Conservation (phyloP, 2,888 invertebrate genomes). For the Tinea trinotella region DNA sequence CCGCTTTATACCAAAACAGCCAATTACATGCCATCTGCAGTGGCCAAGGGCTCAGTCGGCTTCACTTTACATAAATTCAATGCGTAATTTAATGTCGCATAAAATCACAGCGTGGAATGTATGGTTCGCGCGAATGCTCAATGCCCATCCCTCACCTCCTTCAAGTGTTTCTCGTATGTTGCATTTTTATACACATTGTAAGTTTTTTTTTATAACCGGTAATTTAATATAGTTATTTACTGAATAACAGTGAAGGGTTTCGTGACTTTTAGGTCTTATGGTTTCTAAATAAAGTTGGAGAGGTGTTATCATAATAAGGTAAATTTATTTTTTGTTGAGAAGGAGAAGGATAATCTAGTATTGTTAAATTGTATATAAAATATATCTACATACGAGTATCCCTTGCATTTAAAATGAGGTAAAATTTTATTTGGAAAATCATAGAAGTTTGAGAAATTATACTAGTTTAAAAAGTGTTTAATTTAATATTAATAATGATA, state of each 20-base stretch:
- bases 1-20: background rate
- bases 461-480: too few relatives aligned
- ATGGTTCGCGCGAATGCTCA: constrained; percentile 32
- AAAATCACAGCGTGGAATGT: constrained; percentile 34
- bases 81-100: constrained; percentile 45
- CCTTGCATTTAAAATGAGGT: too few relatives aligned
- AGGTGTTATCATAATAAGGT: too few relatives aligned
- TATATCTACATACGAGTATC: too few relatives aligned
- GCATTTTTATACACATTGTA: constrained; percentile 37
- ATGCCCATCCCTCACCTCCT: constrained; percentile 33
- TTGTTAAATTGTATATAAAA: too few relatives aligned
- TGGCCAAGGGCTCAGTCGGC: constrained; percentile 21
- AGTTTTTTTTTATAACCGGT: constrained; percentile 52
- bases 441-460: too few relatives aligned
- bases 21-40: constrained; percentile 19
- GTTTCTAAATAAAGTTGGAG: too few relatives aligned
- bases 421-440: too few relatives aligned
- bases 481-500: too few relatives aligned
- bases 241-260: constrained; percentile 38
- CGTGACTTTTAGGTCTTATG: constrained; percentile 31
- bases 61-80: constrained; percentile 35
- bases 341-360: too few relatives aligned
- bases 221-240: constrained; percentile 52
- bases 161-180: constrained; percentile 25
- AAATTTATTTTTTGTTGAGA: too few relatives aligned